These are phyloP conservation scores for Epizoanthus ramosus DNA, from an alignment of 92 coral and sea anemone genomes.

Conservation along the genomic window DNA sequence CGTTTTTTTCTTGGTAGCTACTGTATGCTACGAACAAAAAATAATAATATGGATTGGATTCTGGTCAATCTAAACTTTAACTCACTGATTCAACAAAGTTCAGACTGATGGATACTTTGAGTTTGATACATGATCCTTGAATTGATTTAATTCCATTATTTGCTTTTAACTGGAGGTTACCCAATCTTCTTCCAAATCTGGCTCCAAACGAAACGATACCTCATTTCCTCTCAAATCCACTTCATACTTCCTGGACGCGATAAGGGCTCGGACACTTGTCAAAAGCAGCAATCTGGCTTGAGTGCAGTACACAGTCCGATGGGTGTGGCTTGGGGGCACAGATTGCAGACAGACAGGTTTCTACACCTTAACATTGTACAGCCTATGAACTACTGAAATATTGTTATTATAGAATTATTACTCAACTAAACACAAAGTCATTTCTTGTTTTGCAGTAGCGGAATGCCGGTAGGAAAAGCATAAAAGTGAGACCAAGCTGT, in stretches of 20 bases:
- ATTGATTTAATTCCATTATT: background rate
- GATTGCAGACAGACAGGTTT: background rate
- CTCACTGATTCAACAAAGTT: background rate
- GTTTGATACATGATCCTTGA: background rate
- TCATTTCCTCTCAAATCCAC: background rate
- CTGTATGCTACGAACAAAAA: too few relatives aligned
- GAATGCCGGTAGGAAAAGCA: too few relatives aligned
- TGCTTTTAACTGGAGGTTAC: slow-evolving; percentile 5
- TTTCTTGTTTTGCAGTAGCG: too few relatives aligned
- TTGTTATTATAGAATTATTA: too few relatives aligned
- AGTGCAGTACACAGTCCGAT: background rate
- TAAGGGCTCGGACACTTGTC: slow-evolving; percentile 28
- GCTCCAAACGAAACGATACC: slow-evolving; percentile 18
- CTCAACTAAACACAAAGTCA: too few relatives aligned
- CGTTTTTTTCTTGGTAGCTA: too few relatives aligned
- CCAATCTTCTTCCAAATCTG: slow-evolving; percentile 12
- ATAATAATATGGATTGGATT: too few relatives aligned
- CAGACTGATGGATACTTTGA: background rate
- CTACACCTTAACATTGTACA: too few relatives aligned
- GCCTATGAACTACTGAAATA: too few relatives aligned
- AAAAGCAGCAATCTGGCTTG: background rate
- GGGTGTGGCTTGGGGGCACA: background rate
- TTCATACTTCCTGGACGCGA: slow-evolving; percentile 28
- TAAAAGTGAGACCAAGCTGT: background rate
- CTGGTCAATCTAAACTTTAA: too few relatives aligned